phyloP scores from a whole-genome alignment of 1,140 invertebrate genomes.

The Dinoponera quadriceps region DNA sequence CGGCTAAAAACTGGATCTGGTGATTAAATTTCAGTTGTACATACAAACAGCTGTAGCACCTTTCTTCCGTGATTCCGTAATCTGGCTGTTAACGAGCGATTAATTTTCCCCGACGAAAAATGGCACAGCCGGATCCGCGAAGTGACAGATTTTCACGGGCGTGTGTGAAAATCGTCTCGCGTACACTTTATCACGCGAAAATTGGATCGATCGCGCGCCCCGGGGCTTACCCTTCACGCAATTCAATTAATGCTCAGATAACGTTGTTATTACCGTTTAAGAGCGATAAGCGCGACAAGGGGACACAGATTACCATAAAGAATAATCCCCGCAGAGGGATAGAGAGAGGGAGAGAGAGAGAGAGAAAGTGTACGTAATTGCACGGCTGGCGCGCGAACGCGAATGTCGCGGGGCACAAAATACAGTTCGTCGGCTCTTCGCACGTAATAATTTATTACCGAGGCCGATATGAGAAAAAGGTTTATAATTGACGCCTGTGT shows the following conservation, averaged over 20 bases:
- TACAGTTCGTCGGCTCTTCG: conserved; percentile 36
- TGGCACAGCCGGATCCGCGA: background rate
- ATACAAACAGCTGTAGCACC: too few relatives aligned
- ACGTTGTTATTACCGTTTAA: conserved; percentile 48
- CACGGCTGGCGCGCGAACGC: conserved; percentile 37
- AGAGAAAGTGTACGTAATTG: conserved; percentile 26
- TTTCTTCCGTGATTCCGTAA: too few relatives aligned
- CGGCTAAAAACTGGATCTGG: too few relatives aligned
- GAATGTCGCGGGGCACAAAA: conserved; percentile 40
- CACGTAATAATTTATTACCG: conserved; percentile 57
- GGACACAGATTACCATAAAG: conserved; percentile 33
- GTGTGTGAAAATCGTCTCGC: conserved; percentile 13
- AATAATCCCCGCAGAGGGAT: conserved; percentile 24
- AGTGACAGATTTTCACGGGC: conserved; percentile 16
- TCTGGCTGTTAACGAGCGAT: too few relatives aligned
- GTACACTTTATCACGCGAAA: conserved; percentile 35
- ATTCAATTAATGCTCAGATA: conserved; percentile 53
- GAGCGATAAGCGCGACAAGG: conserved; percentile 39
- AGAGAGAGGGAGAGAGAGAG: too few relatives aligned
- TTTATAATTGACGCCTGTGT: conserved; percentile 39
- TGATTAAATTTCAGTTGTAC: too few relatives aligned
- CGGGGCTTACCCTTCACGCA: conserved; percentile 26
- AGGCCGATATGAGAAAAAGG: conserved; percentile 34
- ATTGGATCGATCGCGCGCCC: conserved; percentile 36
- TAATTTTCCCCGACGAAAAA: too few relatives aligned